Conservation (phyloP, 23 tunicate genomes). For the Botrylloides violaceus region DNA sequence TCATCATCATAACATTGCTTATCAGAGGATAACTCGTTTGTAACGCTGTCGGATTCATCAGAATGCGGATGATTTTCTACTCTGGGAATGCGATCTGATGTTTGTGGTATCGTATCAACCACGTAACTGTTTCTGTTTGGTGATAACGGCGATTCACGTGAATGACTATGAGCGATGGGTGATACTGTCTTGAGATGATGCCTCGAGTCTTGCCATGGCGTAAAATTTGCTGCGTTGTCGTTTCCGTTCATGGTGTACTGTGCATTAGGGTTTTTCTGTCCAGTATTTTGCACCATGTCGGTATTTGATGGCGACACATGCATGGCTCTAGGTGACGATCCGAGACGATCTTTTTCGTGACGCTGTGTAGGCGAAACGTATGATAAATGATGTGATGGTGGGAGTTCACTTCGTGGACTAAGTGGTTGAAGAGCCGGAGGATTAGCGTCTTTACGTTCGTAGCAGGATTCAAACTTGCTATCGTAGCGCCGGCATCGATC, state of each 20-base stretch:
- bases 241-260: background rate
- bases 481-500: slow-evolving; percentile 1
- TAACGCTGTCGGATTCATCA: background rate
- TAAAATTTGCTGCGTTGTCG: background rate
- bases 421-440: background rate
- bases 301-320: background rate
- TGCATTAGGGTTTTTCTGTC: background rate
- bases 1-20: background rate
- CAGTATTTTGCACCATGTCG: background rate
- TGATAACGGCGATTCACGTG: background rate
- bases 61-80: background rate
- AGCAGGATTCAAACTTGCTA: background rate
- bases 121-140: background rate
- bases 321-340: background rate
- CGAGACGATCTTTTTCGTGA: background rate
- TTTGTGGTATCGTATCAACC: background rate
- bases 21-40: background rate
- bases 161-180: background rate
- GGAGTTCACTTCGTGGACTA: background rate
- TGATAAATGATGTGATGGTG: background rate
- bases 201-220: background rate
- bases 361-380: background rate
- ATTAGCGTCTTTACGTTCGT: slow-evolving; percentile 1
- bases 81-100: background rate
- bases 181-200: background rate